Percentiles rank a stretch among this genome's conserved stretches.
phyloP scores from a whole-genome alignment of 2,888 invertebrate genomes.

The Herminia tarsipennalis region DNA sequence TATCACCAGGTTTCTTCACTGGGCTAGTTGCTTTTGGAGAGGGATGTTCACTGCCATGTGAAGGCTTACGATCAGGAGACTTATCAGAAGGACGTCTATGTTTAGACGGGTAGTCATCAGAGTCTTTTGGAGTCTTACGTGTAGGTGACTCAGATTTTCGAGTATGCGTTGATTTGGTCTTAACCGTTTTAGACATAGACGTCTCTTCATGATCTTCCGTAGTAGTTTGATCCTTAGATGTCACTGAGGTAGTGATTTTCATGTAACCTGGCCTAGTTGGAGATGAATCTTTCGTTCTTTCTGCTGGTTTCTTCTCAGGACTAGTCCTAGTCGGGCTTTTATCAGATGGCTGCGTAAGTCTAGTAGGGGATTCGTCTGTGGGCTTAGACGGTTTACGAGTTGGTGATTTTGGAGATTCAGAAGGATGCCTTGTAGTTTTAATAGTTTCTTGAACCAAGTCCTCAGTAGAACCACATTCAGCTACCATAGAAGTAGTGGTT shows the following conservation, averaged over 20 bases:
- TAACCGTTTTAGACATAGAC: slow-evolving; percentile 2
- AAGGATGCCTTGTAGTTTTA: slow-evolving; percentile 11
- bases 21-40: slow-evolving; percentile 18
- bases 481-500: slow-evolving; percentile 25
- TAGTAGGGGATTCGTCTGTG: slow-evolving; percentile 7
- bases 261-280: slow-evolving; percentile 14
- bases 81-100: slow-evolving; percentile 18
- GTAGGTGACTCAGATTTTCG: slow-evolving; percentile 22
- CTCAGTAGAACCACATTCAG: slow-evolving; percentile 28
- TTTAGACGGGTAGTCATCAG: slow-evolving; percentile 6
- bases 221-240: slow-evolving; percentile 19
- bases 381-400: slow-evolving; percentile 17
- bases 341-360: too few relatives aligned
- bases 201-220: slow-evolving; percentile 14
- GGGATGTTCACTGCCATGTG: slow-evolving; percentile 1
- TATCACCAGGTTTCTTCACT: slow-evolving; percentile 21
- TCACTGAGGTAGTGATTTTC: slow-evolving; percentile 17
- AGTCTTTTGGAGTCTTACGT: slow-evolving; percentile 12
- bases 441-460: slow-evolving; percentile 8
- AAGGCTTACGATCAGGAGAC: slow-evolving; percentile 24
- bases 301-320: slow-evolving; percentile 16
- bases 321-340: too few relatives aligned
- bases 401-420: slow-evolving; percentile 14
- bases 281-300: slow-evolving; percentile 10
- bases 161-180: slow-evolving; percentile 22